These are phyloP conservation scores for Aporophyla nigra DNA, from an alignment of 2,888 invertebrate species.

Conservation along the genomic window DNA sequence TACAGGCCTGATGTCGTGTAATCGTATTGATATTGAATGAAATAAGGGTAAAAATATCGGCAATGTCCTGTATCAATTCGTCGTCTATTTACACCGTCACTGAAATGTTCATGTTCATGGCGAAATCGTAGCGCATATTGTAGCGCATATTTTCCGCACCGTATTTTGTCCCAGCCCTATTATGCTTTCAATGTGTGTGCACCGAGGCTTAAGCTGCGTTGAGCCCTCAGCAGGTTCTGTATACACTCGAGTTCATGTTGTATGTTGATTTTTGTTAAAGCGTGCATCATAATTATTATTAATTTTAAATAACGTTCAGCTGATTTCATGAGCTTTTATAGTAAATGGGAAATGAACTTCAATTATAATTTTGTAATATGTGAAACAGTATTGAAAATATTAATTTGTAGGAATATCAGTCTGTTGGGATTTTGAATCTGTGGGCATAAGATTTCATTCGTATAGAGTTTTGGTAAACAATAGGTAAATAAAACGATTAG, in stretches of 20 bases:
- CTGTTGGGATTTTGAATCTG: too few relatives aligned
- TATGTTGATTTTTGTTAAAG: background rate
- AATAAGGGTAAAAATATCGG: background rate
- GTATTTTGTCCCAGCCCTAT: conserved; percentile 25
- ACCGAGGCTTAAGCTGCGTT: conserved; percentile 33
- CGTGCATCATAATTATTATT: background rate
- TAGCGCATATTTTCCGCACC: conserved; percentile 15
- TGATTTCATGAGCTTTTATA: background rate
- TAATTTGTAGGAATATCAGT: background rate
- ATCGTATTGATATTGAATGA: background rate
- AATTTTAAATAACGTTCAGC: background rate
- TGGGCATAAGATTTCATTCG: background rate
- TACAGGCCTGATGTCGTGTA: background rate
- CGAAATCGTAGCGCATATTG: too few relatives aligned
- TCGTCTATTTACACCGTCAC: conserved; percentile 19
- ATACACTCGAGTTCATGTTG: conserved; percentile 17
- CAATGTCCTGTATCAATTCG: conserved; percentile 2
- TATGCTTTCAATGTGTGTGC: conserved; percentile 19
- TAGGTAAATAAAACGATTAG: background rate
- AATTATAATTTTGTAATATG: background rate
- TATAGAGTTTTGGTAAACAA: background rate
- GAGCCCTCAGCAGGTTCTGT: conserved; percentile 18
- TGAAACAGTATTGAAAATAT: background rate
- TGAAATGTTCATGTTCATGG: background rate
- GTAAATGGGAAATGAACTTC: background rate